Percentiles rank a stretch among this genome's conserved stretches.
Evolutionary conservation across 2,888 invertebrate species (phyloP).

Genomic region (Metallyticus violacea): DNA sequence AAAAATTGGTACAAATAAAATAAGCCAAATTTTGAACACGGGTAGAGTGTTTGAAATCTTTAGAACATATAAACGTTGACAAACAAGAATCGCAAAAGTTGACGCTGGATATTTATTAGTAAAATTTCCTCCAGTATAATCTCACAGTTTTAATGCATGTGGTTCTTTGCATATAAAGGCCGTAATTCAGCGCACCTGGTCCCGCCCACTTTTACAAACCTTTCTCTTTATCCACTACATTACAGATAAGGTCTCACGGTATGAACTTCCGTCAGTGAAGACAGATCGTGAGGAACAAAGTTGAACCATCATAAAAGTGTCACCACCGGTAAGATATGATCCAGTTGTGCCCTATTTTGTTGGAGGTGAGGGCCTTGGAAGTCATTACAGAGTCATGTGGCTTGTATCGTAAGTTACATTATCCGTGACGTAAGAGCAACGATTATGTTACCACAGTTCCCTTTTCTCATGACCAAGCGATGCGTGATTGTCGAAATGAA

Average conservation of each 20-base stretch:
- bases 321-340: neutral
- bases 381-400: neutral
- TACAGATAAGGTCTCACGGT: neutral
- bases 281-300: neutral
- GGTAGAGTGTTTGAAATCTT: too few relatives aligned
- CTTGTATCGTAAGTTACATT: neutral
- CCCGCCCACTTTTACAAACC: too few relatives aligned
- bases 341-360: neutral
- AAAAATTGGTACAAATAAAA: too few relatives aligned
- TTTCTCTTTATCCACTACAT: too few relatives aligned
- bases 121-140: too few relatives aligned
- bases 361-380: neutral
- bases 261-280: neutral
- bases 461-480: neutral
- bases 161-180: too few relatives aligned
- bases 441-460: neutral
- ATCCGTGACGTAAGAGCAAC: neutral
- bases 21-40: too few relatives aligned
- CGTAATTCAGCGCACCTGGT: neutral
- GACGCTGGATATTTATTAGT: too few relatives aligned
- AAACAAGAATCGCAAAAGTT: too few relatives aligned
- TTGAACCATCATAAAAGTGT: neutral
- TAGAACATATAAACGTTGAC: too few relatives aligned
- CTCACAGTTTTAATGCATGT: neutral
- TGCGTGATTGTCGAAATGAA: neutral